phyloP scores from a whole-genome alignment of 2,797 vertebrate species.

The Thaleichthys pacificus region DNA sequence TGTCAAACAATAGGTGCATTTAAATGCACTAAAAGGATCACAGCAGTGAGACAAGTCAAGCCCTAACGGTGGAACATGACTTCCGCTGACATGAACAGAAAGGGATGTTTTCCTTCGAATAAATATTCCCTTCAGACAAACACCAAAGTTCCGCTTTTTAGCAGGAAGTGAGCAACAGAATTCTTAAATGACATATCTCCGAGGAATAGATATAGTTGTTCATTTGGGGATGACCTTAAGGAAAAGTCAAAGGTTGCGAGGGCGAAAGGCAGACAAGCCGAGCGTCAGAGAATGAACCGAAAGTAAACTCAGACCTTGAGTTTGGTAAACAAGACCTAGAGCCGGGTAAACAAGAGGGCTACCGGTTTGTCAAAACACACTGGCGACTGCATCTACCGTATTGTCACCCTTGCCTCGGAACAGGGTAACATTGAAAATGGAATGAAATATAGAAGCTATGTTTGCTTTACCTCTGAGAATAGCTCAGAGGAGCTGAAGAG shows the following conservation, averaged over 20 bases:
- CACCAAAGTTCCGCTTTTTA: slow-evolving; percentile 34
- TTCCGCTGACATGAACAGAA: slow-evolving; percentile 21
- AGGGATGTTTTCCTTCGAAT: slow-evolving; percentile 33
- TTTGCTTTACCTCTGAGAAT: not conserved
- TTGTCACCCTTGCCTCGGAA: slow-evolving; percentile 19
- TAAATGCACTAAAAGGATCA: slow-evolving; percentile 34
- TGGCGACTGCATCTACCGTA: not conserved
- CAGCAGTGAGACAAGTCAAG: slow-evolving; percentile 23
- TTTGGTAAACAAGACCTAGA: slow-evolving; percentile 15
- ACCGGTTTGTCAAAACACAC: no score
- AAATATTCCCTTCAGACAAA: slow-evolving; percentile 30
- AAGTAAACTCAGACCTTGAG: not conserved
- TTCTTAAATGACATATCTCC: slow-evolving; percentile 41
- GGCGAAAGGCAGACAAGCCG: slow-evolving; percentile 16
- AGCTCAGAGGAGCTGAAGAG: slow-evolving; percentile 17
- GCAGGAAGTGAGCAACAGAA: slow-evolving; percentile 38
- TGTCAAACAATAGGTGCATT: slow-evolving; percentile 26
- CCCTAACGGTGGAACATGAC: slow-evolving; percentile 16
- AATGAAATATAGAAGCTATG: not conserved
- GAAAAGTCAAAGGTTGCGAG: not conserved
- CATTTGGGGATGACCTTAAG: not conserved
- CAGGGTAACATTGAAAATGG: slow-evolving; percentile 35
- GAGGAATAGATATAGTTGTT: not conserved
- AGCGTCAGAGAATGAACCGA: slow-evolving; percentile 7
- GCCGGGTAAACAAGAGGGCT: not conserved